Base-by-base conservation (phyloP, 2,888 invertebrate species). In the Acronicta aceris region DNA sequence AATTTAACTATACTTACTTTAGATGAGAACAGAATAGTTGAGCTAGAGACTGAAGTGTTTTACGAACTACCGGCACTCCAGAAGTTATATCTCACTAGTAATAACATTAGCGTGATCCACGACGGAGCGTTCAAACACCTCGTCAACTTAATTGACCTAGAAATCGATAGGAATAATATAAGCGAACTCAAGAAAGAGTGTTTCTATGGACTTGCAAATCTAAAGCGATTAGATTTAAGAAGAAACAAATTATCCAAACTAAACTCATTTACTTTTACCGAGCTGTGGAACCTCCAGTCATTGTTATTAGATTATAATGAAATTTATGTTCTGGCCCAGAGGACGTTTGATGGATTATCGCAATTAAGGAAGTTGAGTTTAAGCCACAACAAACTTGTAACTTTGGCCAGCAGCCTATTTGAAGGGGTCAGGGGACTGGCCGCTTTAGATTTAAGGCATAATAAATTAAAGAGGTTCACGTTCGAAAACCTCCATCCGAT, bases 41-140 rank as follows among this genome's bases (percentile, higher is more conserved):
- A 97, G 83, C 95, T 98, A 69, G 96, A 96, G 80, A 95, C 96
- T 48, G 96, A 96, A 78, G 97, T 97, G 3, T 98, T 98, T 89
- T 95, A 96, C 53, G 96, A 97, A 83, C 87, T 98, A 61, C 97
- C 97, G 0, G 93, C 95, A 21, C 90, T 97, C 76, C 96, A 96
- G 75, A 96, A 97, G 76, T 95, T 99, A 56, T 97, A 96, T 81
- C 95, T 99, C 57, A 98, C 98, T 83, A 97, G 97, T 86, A 99
- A 99, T 91, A 97, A 97, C 81, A 95, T 99, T 71, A 97, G 97
- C 76, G 95, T 96, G 33, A 95, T 98, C 65, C 98, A 99, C 77
- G 98, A 98, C 60, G 97, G 97, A 70, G 97, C 99, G 13, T 98
- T 98, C 83, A 95, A 95, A 79, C 96, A 97, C 78, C 94, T 98